These are phyloP conservation scores for Gandaritis pyraliata DNA, from an alignment of 2,888 invertebrate genomes.

Conservation along the genomic window DNA sequence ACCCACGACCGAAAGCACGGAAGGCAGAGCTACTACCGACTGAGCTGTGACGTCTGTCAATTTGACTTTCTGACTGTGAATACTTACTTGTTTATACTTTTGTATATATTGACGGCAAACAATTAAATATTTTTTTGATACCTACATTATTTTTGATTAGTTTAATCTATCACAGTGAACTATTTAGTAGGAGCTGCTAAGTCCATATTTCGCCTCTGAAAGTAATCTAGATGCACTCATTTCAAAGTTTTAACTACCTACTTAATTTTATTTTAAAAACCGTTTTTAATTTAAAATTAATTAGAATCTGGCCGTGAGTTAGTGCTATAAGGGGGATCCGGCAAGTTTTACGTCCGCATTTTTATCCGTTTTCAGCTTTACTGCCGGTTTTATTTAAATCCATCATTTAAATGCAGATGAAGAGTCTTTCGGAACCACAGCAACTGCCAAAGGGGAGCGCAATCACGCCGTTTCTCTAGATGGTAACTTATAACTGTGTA, in stretches of 20 bases:
- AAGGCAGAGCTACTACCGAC: too few relatives aligned
- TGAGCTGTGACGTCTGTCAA: too few relatives aligned
- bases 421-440: conserved; percentile 42
- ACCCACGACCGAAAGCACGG: too few relatives aligned
- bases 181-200: too few relatives aligned
- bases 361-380: conserved; percentile 56
- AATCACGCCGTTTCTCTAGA: conserved; percentile 6
- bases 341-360: conserved; percentile 40
- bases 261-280: conserved; percentile 27
- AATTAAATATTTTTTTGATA: too few relatives aligned
- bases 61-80: too few relatives aligned
- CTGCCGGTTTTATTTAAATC: conserved; percentile 68
- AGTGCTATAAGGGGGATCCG: conserved; percentile 40
- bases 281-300: conserved; percentile 41
- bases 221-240: not conserved
- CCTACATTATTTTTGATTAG: too few relatives aligned
- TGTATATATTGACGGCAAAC: too few relatives aligned
- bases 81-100: too few relatives aligned
- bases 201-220: too few relatives aligned
- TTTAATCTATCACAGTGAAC: too few relatives aligned
- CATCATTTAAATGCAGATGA: conserved; percentile 77
- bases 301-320: conserved; percentile 37
- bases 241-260: conserved; percentile 13
- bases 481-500: too few relatives aligned
- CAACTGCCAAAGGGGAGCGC: not conserved